Evolutionary conservation across 2,888 invertebrate species (phyloP), one percentile per base, ranked within the genome.

Genomic region (Drosophila longiperda): DNA sequence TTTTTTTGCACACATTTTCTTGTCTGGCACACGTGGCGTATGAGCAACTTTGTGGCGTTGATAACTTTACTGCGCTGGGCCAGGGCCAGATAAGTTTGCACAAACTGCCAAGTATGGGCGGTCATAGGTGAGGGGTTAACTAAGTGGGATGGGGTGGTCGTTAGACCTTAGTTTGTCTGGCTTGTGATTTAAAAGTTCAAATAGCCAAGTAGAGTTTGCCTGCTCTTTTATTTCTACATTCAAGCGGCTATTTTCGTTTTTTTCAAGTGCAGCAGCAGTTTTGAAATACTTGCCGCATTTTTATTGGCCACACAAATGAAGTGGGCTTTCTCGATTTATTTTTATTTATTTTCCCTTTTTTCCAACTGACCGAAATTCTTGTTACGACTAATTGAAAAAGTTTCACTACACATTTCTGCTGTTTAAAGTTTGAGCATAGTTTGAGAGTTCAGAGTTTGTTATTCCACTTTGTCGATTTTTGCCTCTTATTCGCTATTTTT

Each of bases 361-460:
- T 26, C 57, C 57, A 15, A 23, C 45, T 61, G 54, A 59, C 49
- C 49, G 23, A 78, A 87, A 76, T 84, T 79, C 80, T 82, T 77
- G 80, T 87, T 89, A 85, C 33, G 71, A 85, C 88, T 85, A 89
- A 85, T 85, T 85, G 88, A 85, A 85, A 85, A 85, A 85, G 89
- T 85, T 84, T 72, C 49, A 42, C 66, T 63, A 64, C 62, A 53
- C 57, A 58, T 62, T 67, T 61, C 68, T 57, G 68, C 20, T 20
- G 23, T 71, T 87, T 75, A 82, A 75, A 87, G 90, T 79, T 84
- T 76, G 54, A 20, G 63, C 79, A 84, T 83, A 83, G 88, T 83
- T 82, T 50, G 38, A 48, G 49, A 48, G 49, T 45, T 23, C 15
- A 45, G 45, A 45, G 45, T 45, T 45, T 59, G 17, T 38, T 75